Conservation (phyloP, 2,797 vertebrate species). For the Cottoperca gobio region DNA sequence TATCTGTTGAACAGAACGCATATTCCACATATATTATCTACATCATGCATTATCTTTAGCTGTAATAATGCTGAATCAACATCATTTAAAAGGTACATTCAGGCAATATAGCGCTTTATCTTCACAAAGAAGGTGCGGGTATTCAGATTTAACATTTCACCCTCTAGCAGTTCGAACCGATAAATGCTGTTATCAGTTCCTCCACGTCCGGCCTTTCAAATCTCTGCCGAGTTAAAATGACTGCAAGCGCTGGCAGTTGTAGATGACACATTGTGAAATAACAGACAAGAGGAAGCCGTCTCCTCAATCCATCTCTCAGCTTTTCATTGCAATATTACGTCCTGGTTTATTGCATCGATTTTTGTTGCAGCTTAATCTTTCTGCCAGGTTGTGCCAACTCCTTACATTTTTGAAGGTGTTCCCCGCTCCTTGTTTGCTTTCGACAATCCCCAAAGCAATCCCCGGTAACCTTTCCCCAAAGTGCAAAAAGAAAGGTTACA, state of each 20-base stretch:
- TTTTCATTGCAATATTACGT: constrained; percentile 50
- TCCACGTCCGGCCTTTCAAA: constrained; percentile 49
- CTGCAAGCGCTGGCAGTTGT: constrained; percentile 23
- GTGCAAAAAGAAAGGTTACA: constrained; percentile 48
- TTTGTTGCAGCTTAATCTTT: constrained; percentile 51
- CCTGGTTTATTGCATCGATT: constrained; percentile 48
- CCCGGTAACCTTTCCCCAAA: constrained; percentile 42
- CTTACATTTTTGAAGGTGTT: constrained; percentile 36
- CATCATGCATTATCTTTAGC: constrained; percentile 12
- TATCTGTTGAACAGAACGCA: neutral
- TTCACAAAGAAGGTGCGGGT: constrained; percentile 28
- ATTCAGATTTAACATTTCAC: constrained; percentile 56
- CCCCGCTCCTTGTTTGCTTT: constrained; percentile 11
- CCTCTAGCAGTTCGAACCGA: constrained; percentile 45
- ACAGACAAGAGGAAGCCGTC: constrained; percentile 40
- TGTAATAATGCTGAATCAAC: constrained; percentile 31
- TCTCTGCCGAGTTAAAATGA: constrained; percentile 45
- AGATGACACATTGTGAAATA: constrained; percentile 48
- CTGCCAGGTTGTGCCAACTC: constrained; percentile 17
- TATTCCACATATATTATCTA: neutral
- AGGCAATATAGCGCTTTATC: constrained; percentile 44
- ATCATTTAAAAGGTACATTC: constrained; percentile 44
- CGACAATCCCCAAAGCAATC: constrained; percentile 44
- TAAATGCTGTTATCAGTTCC: constrained; percentile 55
- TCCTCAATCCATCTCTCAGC: constrained; percentile 30